Evolutionary conservation across 2,113 vertebrate genomes (phyloP), one percentile per base, ranked within the genome.

Genomic region (Apteryx owenii): DNA sequence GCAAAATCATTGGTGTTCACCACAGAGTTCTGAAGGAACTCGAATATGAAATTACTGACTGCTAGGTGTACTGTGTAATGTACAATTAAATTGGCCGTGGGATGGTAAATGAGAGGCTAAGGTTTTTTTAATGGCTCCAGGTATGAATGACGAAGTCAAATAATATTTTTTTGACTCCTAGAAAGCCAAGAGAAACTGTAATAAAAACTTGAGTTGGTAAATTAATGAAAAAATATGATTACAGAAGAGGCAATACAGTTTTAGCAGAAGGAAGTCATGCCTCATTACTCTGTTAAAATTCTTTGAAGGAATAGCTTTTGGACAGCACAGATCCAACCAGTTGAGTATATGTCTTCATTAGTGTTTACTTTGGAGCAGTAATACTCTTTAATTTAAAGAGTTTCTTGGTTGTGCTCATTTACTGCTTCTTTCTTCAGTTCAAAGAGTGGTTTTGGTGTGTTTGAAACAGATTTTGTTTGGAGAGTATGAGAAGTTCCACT

Each of bases 21-120:
- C 40, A 12, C 28, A 29, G 90, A 95, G 84, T 78, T 93, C 72
- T 68, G 54, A 70, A 93, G 50, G 50, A 90, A 62, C 17, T 88
- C 53, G 88, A 61, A 83, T 61, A 80, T 90, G 58, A 92, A 95
- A 91, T 92, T 84, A 50, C 61, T 64, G 23, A 79, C 51, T 90
- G 38, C 25, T 64, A 61, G 12, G 16, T 81, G 44, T 81, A 22
- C 51, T 75, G 21, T 86, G 36, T 73, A 90, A 90, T 77, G 36
- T 71, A 29, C 12, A 40, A 66, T 15, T 84, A 89, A 94, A 94
- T 91, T 87, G 83, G 56, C 86, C 65, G 17, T 89, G 23, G 22
- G 53, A 3, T 75, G 10, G 51, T 86, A 86, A 95, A 96, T 92
- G 72, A 68, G 36, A 68, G 60, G 2, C 29, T 86, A 53, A 82